Conservation (phyloP, 1,140 invertebrate genomes). For the Arion vulgaris region DNA sequence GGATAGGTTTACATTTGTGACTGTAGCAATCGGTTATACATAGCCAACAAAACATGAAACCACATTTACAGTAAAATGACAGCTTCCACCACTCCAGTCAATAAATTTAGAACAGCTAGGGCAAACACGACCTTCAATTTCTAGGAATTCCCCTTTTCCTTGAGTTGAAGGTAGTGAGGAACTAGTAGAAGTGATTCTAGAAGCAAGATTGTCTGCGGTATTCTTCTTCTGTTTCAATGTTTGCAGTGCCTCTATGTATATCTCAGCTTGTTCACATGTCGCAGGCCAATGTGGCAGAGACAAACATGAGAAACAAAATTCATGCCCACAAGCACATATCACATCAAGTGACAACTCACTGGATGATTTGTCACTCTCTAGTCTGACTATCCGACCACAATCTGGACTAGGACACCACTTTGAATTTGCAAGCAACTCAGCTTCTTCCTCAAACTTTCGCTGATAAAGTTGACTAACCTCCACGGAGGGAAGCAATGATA, state of each 20-base stretch:
- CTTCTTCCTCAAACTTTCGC: slow-evolving; percentile 36
- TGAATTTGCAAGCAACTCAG: slow-evolving; percentile 25
- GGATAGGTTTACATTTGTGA: background rate
- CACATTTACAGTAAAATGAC: slow-evolving; percentile 40
- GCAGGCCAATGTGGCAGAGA: slow-evolving; percentile 55
- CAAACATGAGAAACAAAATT: slow-evolving; percentile 55
- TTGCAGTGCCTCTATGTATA: slow-evolving; percentile 42
- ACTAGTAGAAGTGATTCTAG: background rate
- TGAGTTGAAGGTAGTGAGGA: background rate
- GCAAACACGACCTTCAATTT: slow-evolving; percentile 38
- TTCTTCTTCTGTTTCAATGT: background rate
- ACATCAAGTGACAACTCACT: slow-evolving; percentile 19
- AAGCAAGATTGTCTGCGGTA: background rate
- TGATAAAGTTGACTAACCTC: slow-evolving; percentile 41
- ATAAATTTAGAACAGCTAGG: slow-evolving; percentile 41
- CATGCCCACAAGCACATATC: slow-evolving; percentile 50
- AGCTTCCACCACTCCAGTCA: slow-evolving; percentile 40
- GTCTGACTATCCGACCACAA: slow-evolving; percentile 52
- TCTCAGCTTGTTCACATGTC: slow-evolving; percentile 44
- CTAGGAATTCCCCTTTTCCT: background rate
- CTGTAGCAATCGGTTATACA: slow-evolving; percentile 1
- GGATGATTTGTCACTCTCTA: background rate
- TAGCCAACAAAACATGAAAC: slow-evolving; percentile 36
- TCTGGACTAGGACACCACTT: slow-evolving; percentile 58
- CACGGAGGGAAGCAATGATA: slow-evolving; percentile 48